phyloP scores from a whole-genome alignment of 1,140 invertebrate genomes.

The Danaus plexippus region DNA sequence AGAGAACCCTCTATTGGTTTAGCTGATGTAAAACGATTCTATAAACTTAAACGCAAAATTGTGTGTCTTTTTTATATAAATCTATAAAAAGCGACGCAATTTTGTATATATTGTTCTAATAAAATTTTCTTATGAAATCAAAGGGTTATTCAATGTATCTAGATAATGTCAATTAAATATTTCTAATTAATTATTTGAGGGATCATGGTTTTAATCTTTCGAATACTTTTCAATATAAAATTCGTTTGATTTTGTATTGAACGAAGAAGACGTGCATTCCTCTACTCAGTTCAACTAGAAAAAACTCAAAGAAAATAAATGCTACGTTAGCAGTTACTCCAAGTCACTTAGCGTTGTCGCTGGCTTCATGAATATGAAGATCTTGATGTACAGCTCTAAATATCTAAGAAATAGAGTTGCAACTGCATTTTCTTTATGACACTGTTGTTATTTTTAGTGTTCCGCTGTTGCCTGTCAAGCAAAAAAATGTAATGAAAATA shows the following conservation, averaged over 20 bases:
- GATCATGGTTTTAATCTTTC: too few species aligned
- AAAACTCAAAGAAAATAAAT: slow-evolving; percentile 16
- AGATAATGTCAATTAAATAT: too few species aligned
- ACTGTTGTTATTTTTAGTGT: slow-evolving; percentile 12
- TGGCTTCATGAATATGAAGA: slow-evolving; percentile 19
- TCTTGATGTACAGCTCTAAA: slow-evolving; percentile 3
- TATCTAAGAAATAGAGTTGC: background rate
- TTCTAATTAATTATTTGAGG: too few species aligned
- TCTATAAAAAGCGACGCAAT: too few species aligned
- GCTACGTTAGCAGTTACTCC: slow-evolving; percentile 11
- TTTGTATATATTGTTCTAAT: too few species aligned
- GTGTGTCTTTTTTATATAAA: too few species aligned
- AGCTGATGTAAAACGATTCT: slow-evolving; percentile 26
- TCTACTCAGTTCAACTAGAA: background rate
- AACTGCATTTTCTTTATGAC: background rate
- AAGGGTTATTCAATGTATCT: too few species aligned
- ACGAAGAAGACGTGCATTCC: background rate
- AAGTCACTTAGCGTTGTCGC: slow-evolving; percentile 12
- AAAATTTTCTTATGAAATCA: too few species aligned
- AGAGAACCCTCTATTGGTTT: slow-evolving; percentile 16
- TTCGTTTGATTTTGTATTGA: background rate
- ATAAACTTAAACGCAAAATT: slow-evolving; percentile 4
- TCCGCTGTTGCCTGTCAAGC: slow-evolving; percentile 12
- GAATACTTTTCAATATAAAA: too few species aligned
- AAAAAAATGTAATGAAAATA: slow-evolving; percentile 13